A percentile compares a stretch with the other conserved stretches of the same genome.
phyloP scores from a whole-genome alignment of 1,140 invertebrate genomes.

The Carposina sasakii region DNA sequence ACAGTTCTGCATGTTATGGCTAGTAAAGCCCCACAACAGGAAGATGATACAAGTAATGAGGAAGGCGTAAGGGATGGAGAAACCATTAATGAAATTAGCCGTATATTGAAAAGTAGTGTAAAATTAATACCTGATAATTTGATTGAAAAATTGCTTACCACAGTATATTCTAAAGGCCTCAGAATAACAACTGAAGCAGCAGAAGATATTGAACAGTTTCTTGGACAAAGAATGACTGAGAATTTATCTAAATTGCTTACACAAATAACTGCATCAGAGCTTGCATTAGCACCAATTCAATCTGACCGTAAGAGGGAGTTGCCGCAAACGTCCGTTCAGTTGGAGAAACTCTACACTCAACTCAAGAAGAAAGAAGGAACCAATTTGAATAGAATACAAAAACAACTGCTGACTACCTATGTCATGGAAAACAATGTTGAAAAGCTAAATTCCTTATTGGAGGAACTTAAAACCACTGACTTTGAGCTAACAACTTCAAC shows the following conservation, averaged over 20 bases:
- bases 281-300: conserved; percentile 69
- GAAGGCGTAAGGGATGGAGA: conserved; percentile 34
- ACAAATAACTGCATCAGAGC: conserved; percentile 76
- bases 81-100: conserved; percentile 61
- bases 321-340: conserved; percentile 43
- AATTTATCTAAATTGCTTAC: conserved; percentile 75
- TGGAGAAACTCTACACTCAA: conserved; percentile 73
- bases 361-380: conserved; percentile 49
- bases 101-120: conserved; percentile 68
- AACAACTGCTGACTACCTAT: conserved; percentile 75
- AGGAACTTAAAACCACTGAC: conserved; percentile 66
- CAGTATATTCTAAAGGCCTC: conserved; percentile 75
- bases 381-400: conserved; percentile 66
- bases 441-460: conserved; percentile 71
- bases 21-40: conserved; percentile 30
- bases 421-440: conserved; percentile 77
- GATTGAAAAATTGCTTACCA: conserved; percentile 61
- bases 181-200: conserved; percentile 75
- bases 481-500: conserved; percentile 73
- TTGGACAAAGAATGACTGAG: conserved; percentile 76
- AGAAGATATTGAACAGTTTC: conserved; percentile 74
- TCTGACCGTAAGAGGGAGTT: conserved; percentile 35
- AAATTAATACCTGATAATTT: conserved; percentile 43
- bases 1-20: conserved; percentile 52
- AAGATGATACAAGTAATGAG: conserved; percentile 41